These are phyloP conservation scores for Orius laevigatus DNA, from an alignment of 1,140 invertebrate genomes.

Conservation along the genomic window DNA sequence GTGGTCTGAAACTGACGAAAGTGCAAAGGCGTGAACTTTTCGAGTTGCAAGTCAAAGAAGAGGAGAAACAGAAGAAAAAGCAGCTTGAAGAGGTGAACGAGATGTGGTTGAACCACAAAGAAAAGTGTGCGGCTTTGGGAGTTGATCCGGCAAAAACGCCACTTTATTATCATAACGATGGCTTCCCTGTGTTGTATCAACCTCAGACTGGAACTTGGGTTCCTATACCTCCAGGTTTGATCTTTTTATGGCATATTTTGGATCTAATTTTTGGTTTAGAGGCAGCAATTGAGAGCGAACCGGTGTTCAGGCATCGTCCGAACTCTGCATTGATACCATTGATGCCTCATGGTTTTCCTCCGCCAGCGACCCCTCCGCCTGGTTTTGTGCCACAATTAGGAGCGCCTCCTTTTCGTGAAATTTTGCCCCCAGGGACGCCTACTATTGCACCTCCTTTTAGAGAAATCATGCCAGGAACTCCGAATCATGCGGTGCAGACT, in stretches of 20 bases:
- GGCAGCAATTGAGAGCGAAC: not conserved
- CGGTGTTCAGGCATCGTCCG: not conserved
- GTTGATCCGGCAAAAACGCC: constrained; percentile 37
- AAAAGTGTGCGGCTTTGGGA: constrained; percentile 39
- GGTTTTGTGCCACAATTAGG: not conserved
- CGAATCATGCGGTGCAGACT: too few species aligned
- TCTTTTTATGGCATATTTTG: not conserved
- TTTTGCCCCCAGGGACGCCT: too few species aligned
- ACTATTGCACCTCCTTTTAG: too few species aligned
- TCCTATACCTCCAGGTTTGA: constrained; percentile 14
- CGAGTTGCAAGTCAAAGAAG: constrained; percentile 40
- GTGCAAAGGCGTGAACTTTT: constrained; percentile 58
- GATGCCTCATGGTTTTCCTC: not conserved
- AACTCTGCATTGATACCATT: not conserved
- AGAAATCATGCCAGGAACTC: too few species aligned
- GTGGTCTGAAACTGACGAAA: constrained; percentile 38
- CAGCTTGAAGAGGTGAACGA: constrained; percentile 41
- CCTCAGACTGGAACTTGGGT: constrained; percentile 17
- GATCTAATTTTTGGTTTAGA: not conserved
- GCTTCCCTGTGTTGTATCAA: constrained; percentile 23
- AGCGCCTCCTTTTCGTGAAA: too few species aligned
- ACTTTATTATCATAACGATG: constrained; percentile 35
- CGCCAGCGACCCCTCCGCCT: not conserved
- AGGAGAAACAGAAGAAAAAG: constrained; percentile 35
- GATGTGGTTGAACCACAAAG: constrained; percentile 42